Base-by-base conservation (phyloP, 2,888 invertebrate genomes). In the Patella pellucida region DNA sequence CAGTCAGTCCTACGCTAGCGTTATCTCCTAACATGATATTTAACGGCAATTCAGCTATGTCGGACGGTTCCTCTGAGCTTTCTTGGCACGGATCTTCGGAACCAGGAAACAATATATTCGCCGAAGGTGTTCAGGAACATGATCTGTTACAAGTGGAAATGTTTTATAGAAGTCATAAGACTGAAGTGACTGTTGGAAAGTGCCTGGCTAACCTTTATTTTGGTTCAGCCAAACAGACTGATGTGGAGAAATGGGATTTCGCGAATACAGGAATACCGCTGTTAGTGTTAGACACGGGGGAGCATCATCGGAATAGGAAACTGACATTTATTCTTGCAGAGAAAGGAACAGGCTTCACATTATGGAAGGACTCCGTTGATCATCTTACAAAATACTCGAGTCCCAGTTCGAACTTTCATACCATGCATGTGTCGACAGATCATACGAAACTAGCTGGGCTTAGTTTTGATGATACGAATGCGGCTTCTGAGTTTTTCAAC, bases 311-410 rank as follows among this genome's bases (percentile, higher is more conserved):
- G 12, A 78, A 86, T 31, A 78, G 89, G 56, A 82, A 85, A 69
- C 80, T 95, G 15, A 94, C 94, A 81, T 93, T 95, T 67, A 93
- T 95, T 3, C 89, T 95, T 72, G 95, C 95, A 3, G 95, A 95
- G 89, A 93, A 94, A 52, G 95, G 96, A 19, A 95, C 95, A 1
- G 95, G 95, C 76, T 95, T 96, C 90, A 94, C 94, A 75, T 91
- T 96, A 31, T 96, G 96, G 96, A 93, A 93, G 82, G 96, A 96
- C 90, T 94, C 94, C 71, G 94, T 96, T 83, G 95, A 95, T 90
- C 95, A 95, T 89, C 91, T 95, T 80, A 94, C 95, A 12, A 93
- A 94, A 76, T 96, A 96, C 92, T 86, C 82, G 74, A 94, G 94
- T 1, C 93, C 94, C 67, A 94, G 95, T 62, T 83, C 87, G 16